Conservation (phyloP, 2,113 vertebrate genomes). For the Daboia siamensis region DNA sequence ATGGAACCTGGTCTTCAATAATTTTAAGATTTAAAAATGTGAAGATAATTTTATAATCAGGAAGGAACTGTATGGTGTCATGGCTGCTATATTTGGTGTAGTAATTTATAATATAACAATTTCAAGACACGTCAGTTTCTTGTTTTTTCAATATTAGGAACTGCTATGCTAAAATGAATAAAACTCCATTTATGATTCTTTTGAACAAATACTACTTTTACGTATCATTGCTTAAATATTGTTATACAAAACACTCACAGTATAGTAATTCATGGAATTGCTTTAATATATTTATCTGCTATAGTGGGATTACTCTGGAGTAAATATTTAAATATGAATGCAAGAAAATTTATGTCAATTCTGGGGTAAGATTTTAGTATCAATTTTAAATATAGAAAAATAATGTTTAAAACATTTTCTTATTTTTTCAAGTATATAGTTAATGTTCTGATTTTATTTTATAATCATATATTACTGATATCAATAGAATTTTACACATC, state of each 20-base stretch:
- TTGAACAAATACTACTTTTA: not conserved
- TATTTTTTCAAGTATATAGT: not conserved
- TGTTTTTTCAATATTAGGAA: not conserved
- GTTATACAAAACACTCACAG: not conserved
- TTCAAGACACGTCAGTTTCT: not conserved
- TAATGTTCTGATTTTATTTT: slow-evolving; percentile 4
- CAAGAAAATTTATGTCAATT: slow-evolving; percentile 19
- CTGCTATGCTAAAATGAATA: not conserved
- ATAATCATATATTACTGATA: slow-evolving; percentile 8
- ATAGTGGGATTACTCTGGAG: not conserved
- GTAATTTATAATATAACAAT: not conserved
- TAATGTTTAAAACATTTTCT: not conserved
- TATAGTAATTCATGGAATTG: not conserved
- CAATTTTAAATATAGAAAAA: slow-evolving; percentile 1
- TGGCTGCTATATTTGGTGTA: not conserved
- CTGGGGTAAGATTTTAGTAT: slow-evolving; percentile 10
- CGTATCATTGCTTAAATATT: slow-evolving; percentile 10
- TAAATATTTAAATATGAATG: not conserved
- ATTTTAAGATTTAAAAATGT: not conserved
- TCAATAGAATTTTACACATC: slow-evolving; percentile 9
- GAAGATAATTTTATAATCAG: not conserved
- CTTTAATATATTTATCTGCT: slow-evolving; percentile 24
- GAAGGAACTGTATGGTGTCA: not conserved
- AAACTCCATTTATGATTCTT: not conserved
- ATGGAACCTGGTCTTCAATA: not conserved